A percentile compares a stretch with the other conserved stretches of the same genome.
Conservation (phyloP, 1,140 invertebrate genomes). For the Bilobella aurantiaca region DNA sequence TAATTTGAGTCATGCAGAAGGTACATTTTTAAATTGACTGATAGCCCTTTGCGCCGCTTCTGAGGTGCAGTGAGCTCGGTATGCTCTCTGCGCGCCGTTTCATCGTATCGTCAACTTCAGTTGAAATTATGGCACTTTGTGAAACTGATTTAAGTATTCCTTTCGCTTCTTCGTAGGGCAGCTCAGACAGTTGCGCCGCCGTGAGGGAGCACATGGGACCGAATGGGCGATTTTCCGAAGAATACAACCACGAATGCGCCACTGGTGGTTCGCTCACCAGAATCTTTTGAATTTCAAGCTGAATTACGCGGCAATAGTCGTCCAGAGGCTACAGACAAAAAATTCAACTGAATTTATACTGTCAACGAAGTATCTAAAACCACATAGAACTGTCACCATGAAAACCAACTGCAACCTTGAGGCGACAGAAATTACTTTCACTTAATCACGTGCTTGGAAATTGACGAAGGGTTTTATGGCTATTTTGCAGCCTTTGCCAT, state of each 20-base stretch:
- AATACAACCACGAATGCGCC: neutral
- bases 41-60: neutral
- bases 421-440: too few relatives aligned
- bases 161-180: neutral
- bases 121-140: neutral
- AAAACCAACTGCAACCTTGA: too few relatives aligned
- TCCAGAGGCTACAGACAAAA: conserved; percentile 3
- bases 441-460: too few relatives aligned
- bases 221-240: neutral
- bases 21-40: neutral
- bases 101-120: neutral
- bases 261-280: neutral
- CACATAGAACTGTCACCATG: too few relatives aligned
- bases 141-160: neutral
- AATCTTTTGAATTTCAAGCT: neutral
- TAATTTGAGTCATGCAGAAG: too few relatives aligned
- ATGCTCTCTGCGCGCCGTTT: neutral
- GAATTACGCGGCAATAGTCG: neutral
- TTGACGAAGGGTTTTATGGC: too few relatives aligned
- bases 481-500: too few relatives aligned
- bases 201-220: neutral
- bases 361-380: too few relatives aligned
- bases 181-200: neutral
- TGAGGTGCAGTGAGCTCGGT: neutral
- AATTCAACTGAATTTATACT: neutral